A percentile compares a stretch with the other conserved stretches of the same genome.
phyloP scores from a whole-genome alignment of 2,113 vertebrate genomes.

The Phocoena sinus region DNA sequence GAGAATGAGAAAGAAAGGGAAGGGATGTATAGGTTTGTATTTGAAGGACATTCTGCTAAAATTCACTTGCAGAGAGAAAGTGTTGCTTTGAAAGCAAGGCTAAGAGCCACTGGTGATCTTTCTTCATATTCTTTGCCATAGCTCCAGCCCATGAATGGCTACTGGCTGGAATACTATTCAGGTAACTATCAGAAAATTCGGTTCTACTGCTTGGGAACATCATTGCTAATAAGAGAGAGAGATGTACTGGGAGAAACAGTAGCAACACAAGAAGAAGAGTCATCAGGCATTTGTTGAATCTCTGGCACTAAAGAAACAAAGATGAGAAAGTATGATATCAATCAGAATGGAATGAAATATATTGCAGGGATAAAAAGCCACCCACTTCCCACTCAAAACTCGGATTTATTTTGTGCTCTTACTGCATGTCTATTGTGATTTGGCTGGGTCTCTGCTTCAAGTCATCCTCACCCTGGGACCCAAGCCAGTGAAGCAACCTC shows the following conservation, averaged over 20 bases:
- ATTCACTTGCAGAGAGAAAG: not conserved
- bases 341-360: not conserved
- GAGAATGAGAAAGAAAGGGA: not conserved
- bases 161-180: not conserved
- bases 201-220: not conserved
- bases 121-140: not conserved
- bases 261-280: not conserved
- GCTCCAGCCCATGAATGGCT: not conserved
- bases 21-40: not conserved
- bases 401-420: not conserved
- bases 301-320: not conserved
- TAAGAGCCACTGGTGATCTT: not conserved
- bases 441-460: not conserved
- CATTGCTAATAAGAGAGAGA: not conserved
- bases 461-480: not conserved
- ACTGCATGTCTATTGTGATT: not conserved
- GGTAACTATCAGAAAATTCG: not conserved
- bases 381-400: not conserved
- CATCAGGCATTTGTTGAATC: not conserved
- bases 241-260: not conserved
- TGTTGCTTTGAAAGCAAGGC: not conserved
- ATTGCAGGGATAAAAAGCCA: not conserved
- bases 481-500: not conserved
- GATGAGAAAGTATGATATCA: not conserved
- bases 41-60: not conserved